Conservation (phyloP, 2,888 invertebrate genomes). For the Anagyrus pseudococci region DNA sequence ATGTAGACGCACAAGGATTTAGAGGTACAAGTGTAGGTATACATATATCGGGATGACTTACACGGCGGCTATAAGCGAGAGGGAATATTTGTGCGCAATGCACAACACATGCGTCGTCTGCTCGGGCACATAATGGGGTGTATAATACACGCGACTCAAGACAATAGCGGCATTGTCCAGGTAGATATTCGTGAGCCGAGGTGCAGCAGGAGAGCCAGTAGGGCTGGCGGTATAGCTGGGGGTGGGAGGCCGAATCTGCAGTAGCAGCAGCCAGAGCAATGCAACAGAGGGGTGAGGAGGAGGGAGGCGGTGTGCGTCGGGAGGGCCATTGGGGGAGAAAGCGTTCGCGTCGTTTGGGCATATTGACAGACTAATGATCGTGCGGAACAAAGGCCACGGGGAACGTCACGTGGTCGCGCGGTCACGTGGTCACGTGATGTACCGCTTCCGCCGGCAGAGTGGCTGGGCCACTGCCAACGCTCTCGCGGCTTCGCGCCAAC, state of each 20-base stretch:
- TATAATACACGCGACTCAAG: constrained; percentile 58
- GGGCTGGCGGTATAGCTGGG: background rate
- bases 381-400: constrained; percentile 57
- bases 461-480: no score
- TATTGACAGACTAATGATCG: constrained; percentile 63
- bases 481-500: no score
- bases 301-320: background rate
- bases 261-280: background rate
- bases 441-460: constrained; percentile 56
- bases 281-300: background rate
- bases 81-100: no score
- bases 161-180: constrained; percentile 61
- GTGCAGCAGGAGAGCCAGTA: constrained; percentile 31
- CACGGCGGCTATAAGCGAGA: no score
- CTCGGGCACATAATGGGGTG: constrained; percentile 56
- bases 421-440: constrained; percentile 61
- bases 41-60: no score
- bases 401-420: constrained; percentile 54
- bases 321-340: constrained; percentile 9
- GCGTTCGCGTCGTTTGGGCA: constrained; percentile 58
- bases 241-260: background rate
- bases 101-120: constrained; percentile 29
- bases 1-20: no score
- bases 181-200: constrained; percentile 51
- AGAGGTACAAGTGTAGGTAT: no score